Percentiles rank a stretch among this genome's conserved stretches.
phyloP scores from a whole-genome alignment of 2,113 vertebrate genomes.

The Rhinolophus ferrumequinum region DNA sequence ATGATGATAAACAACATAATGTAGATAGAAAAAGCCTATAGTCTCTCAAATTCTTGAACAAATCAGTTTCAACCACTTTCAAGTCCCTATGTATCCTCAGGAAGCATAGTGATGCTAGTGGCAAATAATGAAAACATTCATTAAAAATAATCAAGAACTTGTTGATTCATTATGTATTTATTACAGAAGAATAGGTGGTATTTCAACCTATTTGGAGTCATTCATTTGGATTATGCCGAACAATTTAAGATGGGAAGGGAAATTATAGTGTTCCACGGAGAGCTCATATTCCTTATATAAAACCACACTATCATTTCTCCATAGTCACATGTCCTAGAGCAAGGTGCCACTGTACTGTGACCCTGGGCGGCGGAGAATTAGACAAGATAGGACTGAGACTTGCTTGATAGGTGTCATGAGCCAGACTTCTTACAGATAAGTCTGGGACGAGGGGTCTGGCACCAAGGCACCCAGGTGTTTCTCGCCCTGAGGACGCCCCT shows the following conservation, averaged over 20 bases:
- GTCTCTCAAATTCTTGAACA: background rate
- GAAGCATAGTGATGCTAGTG: background rate
- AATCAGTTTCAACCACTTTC: background rate
- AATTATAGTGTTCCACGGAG: background rate
- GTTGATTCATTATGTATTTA: background rate
- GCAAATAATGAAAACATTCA: background rate
- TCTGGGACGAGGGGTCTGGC: background rate
- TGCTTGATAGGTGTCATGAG: background rate
- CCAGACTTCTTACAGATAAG: background rate
- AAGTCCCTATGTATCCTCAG: background rate
- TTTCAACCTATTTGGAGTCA: background rate
- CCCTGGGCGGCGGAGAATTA: too few species aligned
- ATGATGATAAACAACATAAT: conserved; percentile 43
- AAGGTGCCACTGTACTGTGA: too few species aligned
- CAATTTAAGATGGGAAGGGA: background rate
- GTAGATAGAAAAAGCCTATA: background rate
- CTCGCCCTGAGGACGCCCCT: background rate
- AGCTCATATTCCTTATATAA: background rate
- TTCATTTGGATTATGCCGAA: background rate
- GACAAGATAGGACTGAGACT: accelerated
- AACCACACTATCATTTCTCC: background rate
- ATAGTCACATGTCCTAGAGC: background rate
- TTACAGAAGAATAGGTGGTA: background rate
- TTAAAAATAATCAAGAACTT: background rate
- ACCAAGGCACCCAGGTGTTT: background rate